Evolutionary conservation across 2,888 invertebrate species (phyloP), one percentile per base, ranked within the genome.

Genomic region (Serrognathus titanus): DNA sequence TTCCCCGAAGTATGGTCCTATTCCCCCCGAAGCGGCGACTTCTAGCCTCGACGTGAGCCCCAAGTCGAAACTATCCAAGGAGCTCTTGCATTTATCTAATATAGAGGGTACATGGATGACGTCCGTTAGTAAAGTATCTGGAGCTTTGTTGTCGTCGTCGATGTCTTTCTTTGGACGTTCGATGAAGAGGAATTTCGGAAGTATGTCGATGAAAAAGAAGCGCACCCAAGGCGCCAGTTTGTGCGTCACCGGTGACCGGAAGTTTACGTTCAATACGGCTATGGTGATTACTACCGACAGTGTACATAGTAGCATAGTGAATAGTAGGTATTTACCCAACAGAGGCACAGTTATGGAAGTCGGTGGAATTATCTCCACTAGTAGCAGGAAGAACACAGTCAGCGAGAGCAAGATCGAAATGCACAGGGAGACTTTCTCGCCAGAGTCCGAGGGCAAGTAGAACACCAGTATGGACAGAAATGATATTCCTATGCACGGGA

Each of bases 381-480:
- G 82, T 69, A 95, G 83, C 73, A 95, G 83, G 82, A 95, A 94
- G 83, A 95, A 95, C 82, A 95, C 94, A 72, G 94, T 95, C 74
- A 95, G 82, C 67, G 95, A 95, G 54, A 95, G 87, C 61, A 95
- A 83, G 76, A 95, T 94, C 65, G 94, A 94, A 73, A 95, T 94
- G 78, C 96, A 96, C 63, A 98, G 86, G 61, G 97, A 96, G 69
- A 97, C 94, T 79, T 97, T 97, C 80, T 98, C 97, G 65, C 97
- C 97, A 51, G 95, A 95, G 80, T 97, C 97, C 64, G 95, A 94
- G 58, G 98, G 98, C 69, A 98, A 82, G 79, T 98, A 98, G 81
- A 98, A 98, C 63, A 97, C 97, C 62, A 99, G 83, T 58, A 97
- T 94, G 66, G 97, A 97, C 63, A 99, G 86, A 79, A 96, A 95